Conservation (phyloP, 1,140 invertebrate genomes). For the Laupala kohalensis region DNA sequence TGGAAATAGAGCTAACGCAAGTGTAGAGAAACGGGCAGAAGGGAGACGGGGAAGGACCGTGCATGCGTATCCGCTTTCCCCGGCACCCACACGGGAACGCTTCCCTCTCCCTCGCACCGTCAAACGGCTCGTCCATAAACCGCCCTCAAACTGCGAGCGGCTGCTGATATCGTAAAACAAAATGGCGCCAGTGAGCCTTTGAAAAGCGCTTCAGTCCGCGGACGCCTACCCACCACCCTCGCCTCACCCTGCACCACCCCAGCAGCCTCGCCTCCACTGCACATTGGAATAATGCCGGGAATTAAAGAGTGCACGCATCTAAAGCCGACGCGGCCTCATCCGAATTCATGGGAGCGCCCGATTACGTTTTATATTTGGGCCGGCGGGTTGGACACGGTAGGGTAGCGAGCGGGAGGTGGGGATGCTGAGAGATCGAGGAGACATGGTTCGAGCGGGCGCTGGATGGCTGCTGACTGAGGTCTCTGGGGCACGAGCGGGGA, state of each 20-base stretch:
- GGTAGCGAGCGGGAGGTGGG: background rate
- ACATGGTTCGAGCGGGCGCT: too few relatives aligned
- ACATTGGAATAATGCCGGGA: background rate
- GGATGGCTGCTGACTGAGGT: too few relatives aligned
- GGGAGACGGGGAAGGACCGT: too few relatives aligned
- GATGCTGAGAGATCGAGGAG: background rate
- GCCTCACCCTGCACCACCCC: background rate
- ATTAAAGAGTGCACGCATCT: background rate
- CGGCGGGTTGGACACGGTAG: background rate
- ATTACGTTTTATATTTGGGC: background rate
- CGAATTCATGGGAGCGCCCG: background rate
- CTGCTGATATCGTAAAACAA: background rate
- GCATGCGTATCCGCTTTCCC: background rate
- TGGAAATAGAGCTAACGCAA: too few relatives aligned
- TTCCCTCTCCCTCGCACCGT: background rate
- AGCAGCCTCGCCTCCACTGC: background rate
- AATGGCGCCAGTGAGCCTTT: background rate
- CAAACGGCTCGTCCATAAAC: background rate
- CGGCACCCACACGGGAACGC: too few relatives aligned
- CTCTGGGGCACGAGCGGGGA: too few relatives aligned
- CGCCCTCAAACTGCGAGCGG: background rate
- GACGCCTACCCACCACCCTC: background rate
- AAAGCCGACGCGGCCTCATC: background rate
- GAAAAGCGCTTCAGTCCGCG: background rate
- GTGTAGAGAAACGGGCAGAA: too few relatives aligned